These are phyloP conservation scores for Mus spicilegus DNA, from an alignment of 2,113 vertebrate genomes.

Conservation along the genomic window DNA sequence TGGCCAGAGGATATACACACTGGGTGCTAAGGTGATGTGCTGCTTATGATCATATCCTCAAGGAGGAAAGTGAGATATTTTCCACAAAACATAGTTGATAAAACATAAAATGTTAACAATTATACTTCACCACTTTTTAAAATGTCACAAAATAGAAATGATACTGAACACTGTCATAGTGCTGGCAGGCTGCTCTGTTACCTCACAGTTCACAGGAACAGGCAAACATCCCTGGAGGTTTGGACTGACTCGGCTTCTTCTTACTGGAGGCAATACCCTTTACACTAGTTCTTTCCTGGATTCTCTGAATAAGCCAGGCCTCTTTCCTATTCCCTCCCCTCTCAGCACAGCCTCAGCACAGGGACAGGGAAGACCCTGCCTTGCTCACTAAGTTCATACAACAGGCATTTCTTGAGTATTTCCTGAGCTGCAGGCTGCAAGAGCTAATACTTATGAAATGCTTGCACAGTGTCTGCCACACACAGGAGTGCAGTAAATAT, in stretches of 20 bases:
- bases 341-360: background rate
- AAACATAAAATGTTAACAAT: constrained; percentile 61
- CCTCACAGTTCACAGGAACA: constrained; percentile 26
- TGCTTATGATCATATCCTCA: background rate
- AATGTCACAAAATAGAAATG: constrained; percentile 63
- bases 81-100: constrained; percentile 28
- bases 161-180: constrained; percentile 36
- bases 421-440: background rate
- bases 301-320: background rate
- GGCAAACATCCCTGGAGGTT: constrained; percentile 20
- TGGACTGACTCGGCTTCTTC: constrained; percentile 29
- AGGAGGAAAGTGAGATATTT: background rate
- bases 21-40: background rate
- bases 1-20: background rate
- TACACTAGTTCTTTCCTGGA: background rate
- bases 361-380: background rate
- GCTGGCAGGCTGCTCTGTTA: constrained; percentile 48
- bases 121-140: constrained; percentile 32
- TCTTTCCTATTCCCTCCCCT: background rate
- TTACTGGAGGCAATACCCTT: constrained; percentile 45
- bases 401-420: background rate
- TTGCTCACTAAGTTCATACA: background rate
- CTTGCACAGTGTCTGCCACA: background rate
- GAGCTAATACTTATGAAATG: background rate
- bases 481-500: background rate